Percentiles rank a stretch among this genome's conserved stretches.
Evolutionary conservation across 92 coral and sea anemone species (phyloP).

Genomic region (Zoanthus solanderi): DNA sequence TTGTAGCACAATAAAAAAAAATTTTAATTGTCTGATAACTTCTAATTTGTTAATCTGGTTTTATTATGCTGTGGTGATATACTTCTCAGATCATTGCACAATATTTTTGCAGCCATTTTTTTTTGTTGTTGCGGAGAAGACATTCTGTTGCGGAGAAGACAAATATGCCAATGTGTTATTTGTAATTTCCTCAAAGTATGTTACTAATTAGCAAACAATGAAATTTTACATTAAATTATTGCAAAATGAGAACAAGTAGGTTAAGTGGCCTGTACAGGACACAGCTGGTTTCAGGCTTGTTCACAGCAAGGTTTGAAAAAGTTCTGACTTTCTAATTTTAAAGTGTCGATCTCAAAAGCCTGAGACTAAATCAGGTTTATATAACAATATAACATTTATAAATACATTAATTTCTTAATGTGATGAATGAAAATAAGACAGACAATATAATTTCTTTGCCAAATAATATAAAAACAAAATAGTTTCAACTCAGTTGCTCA

Average conservation of each 20-base stretch:
- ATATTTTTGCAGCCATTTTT: neutral
- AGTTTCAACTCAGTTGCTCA: neutral
- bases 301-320: neutral
- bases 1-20: neutral
- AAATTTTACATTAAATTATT: too few relatives aligned
- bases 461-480: neutral
- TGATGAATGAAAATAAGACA: neutral
- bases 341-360: neutral
- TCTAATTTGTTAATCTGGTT: conserved; percentile 11
- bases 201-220: too few relatives aligned
- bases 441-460: neutral
- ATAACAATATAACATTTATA: neutral
- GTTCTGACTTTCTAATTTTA: neutral
- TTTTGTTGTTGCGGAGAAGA: conserved; percentile 37
- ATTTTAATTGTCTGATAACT: conserved; percentile 10
- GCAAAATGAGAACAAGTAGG: too few relatives aligned
- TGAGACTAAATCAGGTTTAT: neutral
- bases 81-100: conserved; percentile 5
- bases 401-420: neutral
- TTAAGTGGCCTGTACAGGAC: too few relatives aligned
- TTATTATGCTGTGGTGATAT: conserved; percentile 6
- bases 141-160: neutral
- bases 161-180: too few relatives aligned
- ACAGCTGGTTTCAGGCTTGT: too few relatives aligned
- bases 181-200: too few relatives aligned